These are phyloP conservation scores for Phaethon lepturus DNA, from an alignment of 2,113 vertebrate species.

Conservation along the genomic window DNA sequence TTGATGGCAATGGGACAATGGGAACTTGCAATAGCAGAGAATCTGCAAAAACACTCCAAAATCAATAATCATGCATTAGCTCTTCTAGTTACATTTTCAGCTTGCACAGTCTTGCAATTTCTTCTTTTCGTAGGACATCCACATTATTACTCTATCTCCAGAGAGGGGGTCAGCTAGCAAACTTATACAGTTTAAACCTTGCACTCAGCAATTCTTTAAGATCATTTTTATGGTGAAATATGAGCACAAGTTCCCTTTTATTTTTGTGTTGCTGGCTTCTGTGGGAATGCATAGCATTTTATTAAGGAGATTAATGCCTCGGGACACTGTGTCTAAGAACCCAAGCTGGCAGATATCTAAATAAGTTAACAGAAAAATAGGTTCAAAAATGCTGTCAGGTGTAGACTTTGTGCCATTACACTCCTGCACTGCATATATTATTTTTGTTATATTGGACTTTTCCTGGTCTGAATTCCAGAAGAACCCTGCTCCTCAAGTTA, in stretches of 20 bases:
- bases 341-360: conserved; percentile 14
- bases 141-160: neutral
- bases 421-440: neutral
- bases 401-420: neutral
- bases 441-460: conserved; percentile 7
- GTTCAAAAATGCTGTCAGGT: conserved; percentile 7
- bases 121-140: neutral
- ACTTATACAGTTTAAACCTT: neutral
- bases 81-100: neutral
- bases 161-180: neutral
- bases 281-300: conserved; percentile 3
- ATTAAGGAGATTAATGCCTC: conserved; percentile 17
- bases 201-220: neutral
- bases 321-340: neutral
- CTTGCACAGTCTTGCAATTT: neutral
- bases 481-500: neutral
- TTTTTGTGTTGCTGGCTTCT: conserved; percentile 10
- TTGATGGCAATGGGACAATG: neutral
- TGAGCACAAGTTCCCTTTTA: neutral
- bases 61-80: neutral
- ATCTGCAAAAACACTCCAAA: neutral
- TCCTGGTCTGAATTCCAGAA: neutral
- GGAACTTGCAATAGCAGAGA: neutral
- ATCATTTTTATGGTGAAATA: conserved; percentile 17
- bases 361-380: conserved; percentile 16